Evolutionary conservation across 1,140 invertebrate genomes (phyloP), one percentile per base, ranked within the genome.

Genomic region (Theocolax elegans): DNA sequence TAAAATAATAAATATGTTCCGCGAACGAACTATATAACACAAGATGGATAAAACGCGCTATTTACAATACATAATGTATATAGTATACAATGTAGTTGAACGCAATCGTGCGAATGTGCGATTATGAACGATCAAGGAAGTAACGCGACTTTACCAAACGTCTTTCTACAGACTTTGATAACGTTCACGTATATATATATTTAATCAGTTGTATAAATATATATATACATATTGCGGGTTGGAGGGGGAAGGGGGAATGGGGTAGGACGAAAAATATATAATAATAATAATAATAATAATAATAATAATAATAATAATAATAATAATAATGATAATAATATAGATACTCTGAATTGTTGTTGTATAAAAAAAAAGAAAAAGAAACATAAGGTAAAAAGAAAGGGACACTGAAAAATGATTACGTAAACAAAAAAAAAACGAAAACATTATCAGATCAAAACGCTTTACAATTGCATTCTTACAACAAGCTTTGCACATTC

Each of bases 1-100:
- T 76, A 76, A 77, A 75, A 79, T 77, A 75, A 78, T 77, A 76
- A 77, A 79, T 80, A 80, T 80, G 75, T 76, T 78, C 74, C 73
- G 76, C 76, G 74, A 79, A 76, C 71, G 73, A 75, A 72, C 58
- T 72, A 74, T n/a, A n/a, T 76, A 81, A 81, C 80, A 82, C 77
- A 81, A 77, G n/a, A n/a, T n/a, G 78, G 77, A 81, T 80, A 76
- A n/a, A 82, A 81, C 77, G 75, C 77, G 69, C 69, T 71, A 71
- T 71, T 65, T 71, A 71, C 69, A 71, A 27, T 58, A 71, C 62
- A 66, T 71, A 63, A 72, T 72, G 56, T 67, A 72, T 72, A 63
- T 67, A 67, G 65, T 67, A 67, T 67, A 66, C 71, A 54, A 67
- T 66, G 31, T 73, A 68, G 59, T 67, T 60, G 65, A 58, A 72